Evolutionary conservation across 2,888 invertebrate species (phyloP), one percentile per base, ranked within the genome.

Genomic region (Mesorhabditis belari): DNA sequence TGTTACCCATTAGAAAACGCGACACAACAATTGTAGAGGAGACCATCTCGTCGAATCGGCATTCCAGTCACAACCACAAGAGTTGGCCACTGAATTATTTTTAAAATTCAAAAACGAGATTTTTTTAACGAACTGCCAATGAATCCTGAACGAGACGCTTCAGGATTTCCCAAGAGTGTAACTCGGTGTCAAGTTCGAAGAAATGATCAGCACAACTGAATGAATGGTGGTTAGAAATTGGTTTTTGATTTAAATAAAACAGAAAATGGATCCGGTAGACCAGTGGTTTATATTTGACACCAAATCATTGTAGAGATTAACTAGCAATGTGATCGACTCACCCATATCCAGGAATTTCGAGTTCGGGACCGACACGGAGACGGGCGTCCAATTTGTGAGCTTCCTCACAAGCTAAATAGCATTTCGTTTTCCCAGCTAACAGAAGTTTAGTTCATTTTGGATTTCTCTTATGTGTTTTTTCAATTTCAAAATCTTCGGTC

Each of bases 161-260:
- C 5, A 98, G 83, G 1, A 92, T 91, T 84, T 98, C 92, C 94
- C 95, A 96, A 35, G 92, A 91, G 82, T 98, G 98, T 0, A 92
- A 85, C 76, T 88, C 88, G 4, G 96, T 98, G 82, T 98, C 98
- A 60, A 89, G 87, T 83, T 98, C 98, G 79, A 89, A 88, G 83
- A 95, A 98, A 82, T 98, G 98, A 83, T 98, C 98, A 81, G 92
- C 91, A 83, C 96, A 98, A 74, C 91, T 92, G 85, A 98, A 96
- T 87, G 81, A n/a, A n/a, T n/a, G n/a, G n/a, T n/a, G n/a, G n/a
- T n/a, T n/a, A n/a, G n/a, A n/a, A n/a, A n/a, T n/a, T n/a, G n/a
- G n/a, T n/a, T n/a, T n/a, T n/a, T n/a, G n/a, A n/a, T n/a, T n/a
- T n/a, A n/a, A n/a, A n/a, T n/a, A n/a, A n/a, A n/a, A n/a, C n/a